A percentile compares a stretch with the other conserved stretches of the same genome.
phyloP scores from a whole-genome alignment of 1,140 invertebrate species.

The Amyelois transitella region DNA sequence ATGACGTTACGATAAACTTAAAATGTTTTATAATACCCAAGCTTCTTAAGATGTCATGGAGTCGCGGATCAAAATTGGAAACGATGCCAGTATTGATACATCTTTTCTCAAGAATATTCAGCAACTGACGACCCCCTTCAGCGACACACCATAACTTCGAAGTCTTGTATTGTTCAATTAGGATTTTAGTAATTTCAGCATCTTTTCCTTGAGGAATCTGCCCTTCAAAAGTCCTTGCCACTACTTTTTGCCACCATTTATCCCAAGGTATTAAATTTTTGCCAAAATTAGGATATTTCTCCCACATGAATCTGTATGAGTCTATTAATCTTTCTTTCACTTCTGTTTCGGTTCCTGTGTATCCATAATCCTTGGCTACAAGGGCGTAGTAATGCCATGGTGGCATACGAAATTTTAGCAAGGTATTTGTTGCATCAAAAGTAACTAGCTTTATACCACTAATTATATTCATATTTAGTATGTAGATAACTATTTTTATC shows the following conservation, averaged over 20 bases:
- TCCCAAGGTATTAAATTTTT: constrained; percentile 80
- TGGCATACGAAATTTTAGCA: constrained; percentile 81
- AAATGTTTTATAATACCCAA: constrained; percentile 81
- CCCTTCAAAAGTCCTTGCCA: constrained; percentile 78
- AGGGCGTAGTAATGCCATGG: constrained; percentile 84
- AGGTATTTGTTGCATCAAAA: constrained; percentile 91
- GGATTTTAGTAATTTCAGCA: constrained; percentile 74
- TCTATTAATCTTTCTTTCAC: constrained; percentile 79
- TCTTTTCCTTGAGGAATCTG: constrained; percentile 32
- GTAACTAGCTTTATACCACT: no score
- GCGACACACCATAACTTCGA: constrained; percentile 81
- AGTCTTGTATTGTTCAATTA: constrained; percentile 81
- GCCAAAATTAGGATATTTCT: constrained; percentile 88
- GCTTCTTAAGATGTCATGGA: constrained; percentile 80
- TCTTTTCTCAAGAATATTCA: constrained; percentile 75
- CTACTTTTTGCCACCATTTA: constrained; percentile 86
- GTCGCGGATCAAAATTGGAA: constrained; percentile 91
- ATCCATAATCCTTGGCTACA: constrained; percentile 80
- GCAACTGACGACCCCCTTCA: constrained; percentile 77
- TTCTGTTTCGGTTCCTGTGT: constrained; percentile 76
- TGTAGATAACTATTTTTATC: no score
- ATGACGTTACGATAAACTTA: constrained; percentile 87
- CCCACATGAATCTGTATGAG: constrained; percentile 78
- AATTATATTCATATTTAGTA: no score
- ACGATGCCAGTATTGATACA: constrained; percentile 82